Conservation (phyloP, 1,140 invertebrate species). For the Planococcus citri region DNA sequence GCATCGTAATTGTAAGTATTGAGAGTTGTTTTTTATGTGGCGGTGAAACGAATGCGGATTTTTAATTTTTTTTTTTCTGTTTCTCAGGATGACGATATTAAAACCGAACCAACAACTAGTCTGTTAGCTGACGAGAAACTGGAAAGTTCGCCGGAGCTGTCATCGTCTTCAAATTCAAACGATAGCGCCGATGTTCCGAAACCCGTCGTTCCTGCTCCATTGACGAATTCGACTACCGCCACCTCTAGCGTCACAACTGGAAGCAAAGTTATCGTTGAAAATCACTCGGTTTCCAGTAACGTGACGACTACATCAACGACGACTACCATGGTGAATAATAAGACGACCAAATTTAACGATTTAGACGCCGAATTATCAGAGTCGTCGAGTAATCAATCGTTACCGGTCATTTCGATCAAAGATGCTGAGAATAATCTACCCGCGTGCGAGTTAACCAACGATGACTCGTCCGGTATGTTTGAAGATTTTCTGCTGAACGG, state of each 20-base stretch:
- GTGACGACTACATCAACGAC: not conserved
- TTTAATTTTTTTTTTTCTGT: not conserved
- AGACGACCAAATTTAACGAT: not conserved
- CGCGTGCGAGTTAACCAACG: slow-evolving; percentile 37
- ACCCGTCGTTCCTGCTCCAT: not conserved
- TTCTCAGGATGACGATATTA: not conserved
- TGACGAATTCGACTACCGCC: not conserved
- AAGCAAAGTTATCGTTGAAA: slow-evolving; percentile 5
- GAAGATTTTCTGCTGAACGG: slow-evolving; percentile 48
- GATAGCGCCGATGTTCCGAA: not conserved
- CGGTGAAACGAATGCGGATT: too few relatives aligned
- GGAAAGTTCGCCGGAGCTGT: not conserved
- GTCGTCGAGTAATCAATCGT: slow-evolving; percentile 11
- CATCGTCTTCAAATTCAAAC: not conserved
- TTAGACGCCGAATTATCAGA: not conserved
- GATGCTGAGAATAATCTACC: not conserved
- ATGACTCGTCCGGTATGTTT: slow-evolving; percentile 49
- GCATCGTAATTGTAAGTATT: slow-evolving; percentile 24
- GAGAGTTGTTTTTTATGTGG: not conserved
- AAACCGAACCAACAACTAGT: not conserved
- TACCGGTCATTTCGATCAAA: slow-evolving; percentile 7
- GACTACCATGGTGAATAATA: not conserved
- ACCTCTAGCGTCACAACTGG: not conserved
- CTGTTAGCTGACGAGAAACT: slow-evolving; percentile 5
- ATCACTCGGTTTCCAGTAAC: not conserved